Evolutionary conservation across 1,140 invertebrate genomes (phyloP).

Genomic region (Eupristina koningsbergeri): DNA sequence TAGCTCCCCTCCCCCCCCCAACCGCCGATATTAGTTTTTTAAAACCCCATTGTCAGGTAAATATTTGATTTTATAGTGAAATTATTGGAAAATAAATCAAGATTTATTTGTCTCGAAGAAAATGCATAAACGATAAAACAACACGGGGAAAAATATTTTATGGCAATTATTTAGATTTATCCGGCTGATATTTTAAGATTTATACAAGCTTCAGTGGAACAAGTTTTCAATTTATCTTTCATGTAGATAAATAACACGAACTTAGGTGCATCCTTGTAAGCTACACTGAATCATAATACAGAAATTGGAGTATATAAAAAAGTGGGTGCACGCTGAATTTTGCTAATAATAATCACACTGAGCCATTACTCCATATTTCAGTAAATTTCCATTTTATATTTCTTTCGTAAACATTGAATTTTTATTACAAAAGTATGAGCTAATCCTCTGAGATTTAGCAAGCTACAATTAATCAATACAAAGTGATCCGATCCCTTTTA

Average conservation of each 20-base stretch:
- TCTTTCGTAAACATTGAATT: not conserved
- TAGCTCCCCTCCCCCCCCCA: too few relatives aligned
- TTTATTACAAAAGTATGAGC: not conserved
- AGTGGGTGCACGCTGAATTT: not conserved
- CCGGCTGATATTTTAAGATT: not conserved
- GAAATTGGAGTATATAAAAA: not conserved
- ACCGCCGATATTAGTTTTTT: not conserved
- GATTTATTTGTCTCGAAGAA: not conserved
- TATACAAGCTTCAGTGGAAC: not conserved
- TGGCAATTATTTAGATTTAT: constrained; percentile 16
- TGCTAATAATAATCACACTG: not conserved
- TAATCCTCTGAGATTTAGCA: not conserved
- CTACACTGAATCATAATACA: not conserved
- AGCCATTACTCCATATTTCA: not conserved
- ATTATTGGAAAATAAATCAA: not conserved
- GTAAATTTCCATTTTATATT: not conserved
- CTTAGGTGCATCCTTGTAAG: not conserved
- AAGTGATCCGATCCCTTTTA: not conserved
- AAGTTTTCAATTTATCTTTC: not conserved
- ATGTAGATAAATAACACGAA: not conserved
- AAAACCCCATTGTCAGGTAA: not conserved
- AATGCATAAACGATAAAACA: not conserved
- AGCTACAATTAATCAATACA: constrained; percentile 22
- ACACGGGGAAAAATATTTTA: not conserved
- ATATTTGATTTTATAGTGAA: not conserved